These are phyloP conservation scores for Siniperca scherzeri DNA, from an alignment of 2,797 vertebrate species.

Conservation along the genomic window DNA sequence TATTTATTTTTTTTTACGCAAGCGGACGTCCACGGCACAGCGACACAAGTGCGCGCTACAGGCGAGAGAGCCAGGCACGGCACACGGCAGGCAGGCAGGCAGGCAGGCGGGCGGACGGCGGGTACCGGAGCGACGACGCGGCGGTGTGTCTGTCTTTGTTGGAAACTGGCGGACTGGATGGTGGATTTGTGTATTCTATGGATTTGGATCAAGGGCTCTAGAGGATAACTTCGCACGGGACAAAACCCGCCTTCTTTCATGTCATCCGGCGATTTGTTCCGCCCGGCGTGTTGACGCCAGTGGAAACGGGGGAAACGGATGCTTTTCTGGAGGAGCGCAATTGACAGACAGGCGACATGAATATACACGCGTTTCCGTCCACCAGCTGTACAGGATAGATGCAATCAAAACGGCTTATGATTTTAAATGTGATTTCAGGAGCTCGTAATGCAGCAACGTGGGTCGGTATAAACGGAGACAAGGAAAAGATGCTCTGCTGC, in stretches of 20 bases:
- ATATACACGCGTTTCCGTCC: slow-evolving; percentile 66
- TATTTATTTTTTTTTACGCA: slow-evolving; percentile 50
- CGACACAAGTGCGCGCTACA: slow-evolving; percentile 66
- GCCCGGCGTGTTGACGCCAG: slow-evolving; percentile 75
- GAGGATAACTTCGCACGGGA: slow-evolving; percentile 78
- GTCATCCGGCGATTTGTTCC: slow-evolving; percentile 67
- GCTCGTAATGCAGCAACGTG: slow-evolving; percentile 58
- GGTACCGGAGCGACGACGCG: slow-evolving; percentile 51
- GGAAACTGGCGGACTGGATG: slow-evolving; percentile 50
- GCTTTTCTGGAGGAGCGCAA: slow-evolving; percentile 59
- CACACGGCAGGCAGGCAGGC: slow-evolving; percentile 8
- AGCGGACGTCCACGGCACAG: slow-evolving; percentile 73
- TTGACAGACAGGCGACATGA: slow-evolving; percentile 74
- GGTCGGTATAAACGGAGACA: slow-evolving; percentile 48
- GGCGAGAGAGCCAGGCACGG: slow-evolving; percentile 30
- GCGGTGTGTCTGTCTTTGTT: slow-evolving; percentile 44
- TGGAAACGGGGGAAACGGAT: slow-evolving; percentile 29
- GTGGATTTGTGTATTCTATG: slow-evolving; percentile 63
- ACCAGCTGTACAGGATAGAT: slow-evolving; percentile 63
- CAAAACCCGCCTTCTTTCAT: slow-evolving; percentile 73
- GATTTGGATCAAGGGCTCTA: slow-evolving; percentile 55
- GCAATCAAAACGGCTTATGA: slow-evolving; percentile 7
- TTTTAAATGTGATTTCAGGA: slow-evolving; percentile 24
- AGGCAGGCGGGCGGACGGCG: slow-evolving; percentile 25
- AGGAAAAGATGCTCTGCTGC: slow-evolving; percentile 62